These are phyloP conservation scores for Brachycybe producta DNA, from an alignment of 2,888 invertebrate genomes.

Conservation along the genomic window DNA sequence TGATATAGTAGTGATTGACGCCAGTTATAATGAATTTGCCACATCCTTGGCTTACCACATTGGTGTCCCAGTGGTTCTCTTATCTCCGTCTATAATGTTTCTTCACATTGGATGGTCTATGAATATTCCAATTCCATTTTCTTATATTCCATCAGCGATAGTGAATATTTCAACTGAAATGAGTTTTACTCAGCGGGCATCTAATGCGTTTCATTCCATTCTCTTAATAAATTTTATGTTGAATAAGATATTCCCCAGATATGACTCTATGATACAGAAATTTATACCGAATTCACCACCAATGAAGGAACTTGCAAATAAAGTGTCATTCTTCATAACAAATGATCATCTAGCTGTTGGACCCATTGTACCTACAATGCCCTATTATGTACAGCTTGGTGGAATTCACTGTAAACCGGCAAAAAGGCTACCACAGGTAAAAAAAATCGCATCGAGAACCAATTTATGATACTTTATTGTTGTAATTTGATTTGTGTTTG, in stretches of 20 bases:
- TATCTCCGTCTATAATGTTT: not conserved
- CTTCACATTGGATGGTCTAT: constrained; percentile 5
- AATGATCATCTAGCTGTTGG: constrained; percentile 2
- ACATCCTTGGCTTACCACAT: constrained; percentile 10
- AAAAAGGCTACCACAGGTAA: constrained; percentile 7
- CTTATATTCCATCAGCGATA: not conserved
- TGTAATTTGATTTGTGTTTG: not conserved
- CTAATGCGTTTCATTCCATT: not conserved
- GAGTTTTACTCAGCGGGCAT: not conserved
- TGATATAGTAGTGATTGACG: constrained; percentile 10
- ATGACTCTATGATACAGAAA: not conserved
- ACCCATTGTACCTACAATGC: constrained; percentile 1
- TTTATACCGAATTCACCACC: constrained; percentile 4
- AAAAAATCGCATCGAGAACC: not conserved
- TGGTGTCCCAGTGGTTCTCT: not conserved
- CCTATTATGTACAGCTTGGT: not conserved
- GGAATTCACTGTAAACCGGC: constrained; percentile 3
- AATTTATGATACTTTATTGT: not conserved
- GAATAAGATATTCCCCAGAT: not conserved
- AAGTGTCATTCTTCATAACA: constrained; percentile 1
- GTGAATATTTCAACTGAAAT: not conserved
- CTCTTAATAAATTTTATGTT: not conserved
- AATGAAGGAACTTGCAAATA: not conserved
- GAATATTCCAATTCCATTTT: constrained; percentile 13
- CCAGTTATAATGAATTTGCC: constrained; percentile 1